A percentile compares a stretch with the other conserved stretches of the same genome.
phyloP scores from a whole-genome alignment of 2,888 invertebrate genomes.

The Drosophila ochracea region DNA sequence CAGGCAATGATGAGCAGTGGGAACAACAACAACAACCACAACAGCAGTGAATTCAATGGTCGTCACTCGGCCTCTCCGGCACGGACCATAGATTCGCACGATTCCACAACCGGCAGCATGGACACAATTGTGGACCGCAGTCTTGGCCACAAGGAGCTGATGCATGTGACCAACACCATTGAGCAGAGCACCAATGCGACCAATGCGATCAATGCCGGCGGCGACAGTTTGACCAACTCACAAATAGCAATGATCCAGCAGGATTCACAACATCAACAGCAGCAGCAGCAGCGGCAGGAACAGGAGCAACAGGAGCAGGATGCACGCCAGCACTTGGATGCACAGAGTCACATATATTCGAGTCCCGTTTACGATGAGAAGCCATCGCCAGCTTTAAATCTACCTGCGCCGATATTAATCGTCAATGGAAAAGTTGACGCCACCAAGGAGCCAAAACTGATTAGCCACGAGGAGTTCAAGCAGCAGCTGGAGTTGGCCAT shows the following conservation, averaged over 20 bases:
- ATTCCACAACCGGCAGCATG: conserved; percentile 84
- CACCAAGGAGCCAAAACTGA: conserved; percentile 74
- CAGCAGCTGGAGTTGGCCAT: conserved; percentile 79
- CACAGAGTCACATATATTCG: conserved; percentile 84
- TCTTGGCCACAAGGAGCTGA: conserved; percentile 68
- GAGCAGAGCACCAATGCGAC: conserved; percentile 81
- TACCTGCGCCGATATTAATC: conserved; percentile 69
- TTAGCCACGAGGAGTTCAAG: conserved; percentile 83
- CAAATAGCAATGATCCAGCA: conserved; percentile 82
- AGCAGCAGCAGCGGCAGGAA: conserved; percentile 24
- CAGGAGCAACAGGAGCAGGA: conserved; percentile 42
- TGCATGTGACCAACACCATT: conserved; percentile 76
- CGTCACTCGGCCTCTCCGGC: conserved; percentile 84
- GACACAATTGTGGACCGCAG: conserved; percentile 84
- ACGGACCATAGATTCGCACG: conserved; percentile 84
- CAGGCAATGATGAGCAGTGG: conserved; percentile 24
- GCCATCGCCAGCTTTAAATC: conserved; percentile 69
- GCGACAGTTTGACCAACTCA: conserved; percentile 82
- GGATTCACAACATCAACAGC: conserved; percentile 31
- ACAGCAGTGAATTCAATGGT: conserved; percentile 55
- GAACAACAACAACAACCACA: background rate
- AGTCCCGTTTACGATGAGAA: conserved; percentile 84
- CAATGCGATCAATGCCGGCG: conserved; percentile 47
- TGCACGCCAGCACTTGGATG: conserved; percentile 68
- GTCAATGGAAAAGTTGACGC: conserved; percentile 29